These are phyloP conservation scores for Baryphthengus martii DNA, from an alignment of 2,113 vertebrate genomes.

Conservation along the genomic window DNA sequence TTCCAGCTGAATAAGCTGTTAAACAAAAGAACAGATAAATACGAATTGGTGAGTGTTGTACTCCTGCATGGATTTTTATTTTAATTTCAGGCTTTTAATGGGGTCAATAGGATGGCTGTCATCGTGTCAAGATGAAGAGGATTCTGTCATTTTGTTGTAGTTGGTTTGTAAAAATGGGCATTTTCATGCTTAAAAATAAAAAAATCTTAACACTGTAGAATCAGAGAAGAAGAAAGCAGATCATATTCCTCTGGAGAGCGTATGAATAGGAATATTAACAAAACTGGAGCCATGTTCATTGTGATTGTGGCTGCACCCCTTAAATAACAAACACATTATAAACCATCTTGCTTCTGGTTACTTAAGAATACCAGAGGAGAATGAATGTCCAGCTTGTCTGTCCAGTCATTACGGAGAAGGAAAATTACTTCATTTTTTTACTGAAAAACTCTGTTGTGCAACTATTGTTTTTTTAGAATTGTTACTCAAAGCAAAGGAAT, in stretches of 20 bases:
- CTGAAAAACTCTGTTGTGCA: not conserved
- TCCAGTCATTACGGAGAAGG: not conserved
- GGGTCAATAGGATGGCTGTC: not conserved
- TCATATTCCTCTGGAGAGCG: not conserved
- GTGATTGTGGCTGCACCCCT: not conserved
- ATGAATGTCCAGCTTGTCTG: not conserved
- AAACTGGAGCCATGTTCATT: not conserved
- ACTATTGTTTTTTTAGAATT: not conserved
- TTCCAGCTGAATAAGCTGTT: not conserved
- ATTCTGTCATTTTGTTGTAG: not conserved
- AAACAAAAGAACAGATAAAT: not conserved
- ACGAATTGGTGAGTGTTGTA: not conserved
- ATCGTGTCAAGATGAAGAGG: not conserved
- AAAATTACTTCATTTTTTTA: not conserved
- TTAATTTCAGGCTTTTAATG: not conserved
- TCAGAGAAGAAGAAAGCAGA: not conserved
- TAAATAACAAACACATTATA: not conserved
- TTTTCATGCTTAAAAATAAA: not conserved
- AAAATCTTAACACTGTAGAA: not conserved
- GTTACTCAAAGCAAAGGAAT: constrained; percentile 52
- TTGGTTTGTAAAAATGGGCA: not conserved
- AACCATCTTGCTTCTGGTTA: not conserved
- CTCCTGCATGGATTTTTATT: not conserved
- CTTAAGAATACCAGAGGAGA: not conserved
- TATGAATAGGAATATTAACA: not conserved